These are phyloP conservation scores for Dicroscelio sp. DNA, from an alignment of 2,888 invertebrate genomes.

Conservation along the genomic window DNA sequence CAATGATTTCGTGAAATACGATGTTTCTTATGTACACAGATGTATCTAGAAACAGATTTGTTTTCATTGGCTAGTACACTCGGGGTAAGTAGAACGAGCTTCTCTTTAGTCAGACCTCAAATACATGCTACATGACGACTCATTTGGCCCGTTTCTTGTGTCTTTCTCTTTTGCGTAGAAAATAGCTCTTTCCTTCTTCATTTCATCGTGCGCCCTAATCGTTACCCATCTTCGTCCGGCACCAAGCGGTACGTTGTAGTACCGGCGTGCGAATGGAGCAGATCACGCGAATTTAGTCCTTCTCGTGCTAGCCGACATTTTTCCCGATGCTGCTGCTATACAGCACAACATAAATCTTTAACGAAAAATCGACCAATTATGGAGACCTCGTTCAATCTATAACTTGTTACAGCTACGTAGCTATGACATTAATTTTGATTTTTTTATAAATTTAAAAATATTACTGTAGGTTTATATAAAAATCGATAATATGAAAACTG, in stretches of 20 bases:
- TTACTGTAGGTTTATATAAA: not conserved
- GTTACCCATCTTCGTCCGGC: conserved; percentile 58
- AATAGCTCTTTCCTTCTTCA: conserved; percentile 31
- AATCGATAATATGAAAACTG: conserved; percentile 14
- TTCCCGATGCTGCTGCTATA: conserved; percentile 50
- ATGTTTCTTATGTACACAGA: conserved; percentile 10
- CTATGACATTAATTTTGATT: conserved; percentile 43
- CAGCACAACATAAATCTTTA: conserved; percentile 44
- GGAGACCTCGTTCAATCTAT: conserved; percentile 17
- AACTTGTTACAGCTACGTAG: not conserved
- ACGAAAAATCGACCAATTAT: conserved; percentile 50
- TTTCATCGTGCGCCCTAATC: conserved; percentile 42
- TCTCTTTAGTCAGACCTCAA: conserved; percentile 63
- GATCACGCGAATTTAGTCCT: conserved; percentile 63
- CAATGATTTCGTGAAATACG: conserved; percentile 5
- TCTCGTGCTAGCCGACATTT: conserved; percentile 45
- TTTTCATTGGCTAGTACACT: conserved; percentile 42
- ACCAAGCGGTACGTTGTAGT: conserved; percentile 56
- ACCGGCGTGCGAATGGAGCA: conserved; percentile 56
- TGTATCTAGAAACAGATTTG: conserved; percentile 23
- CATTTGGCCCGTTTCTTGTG: conserved; percentile 29
- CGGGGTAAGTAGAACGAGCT: conserved; percentile 54
- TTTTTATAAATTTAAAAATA: conserved; percentile 24
- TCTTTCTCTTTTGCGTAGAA: not conserved
- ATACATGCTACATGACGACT: conserved; percentile 56